phyloP scores from a whole-genome alignment of 92 coral and sea anemone genomes.

The Palythoa grandiflora region DNA sequence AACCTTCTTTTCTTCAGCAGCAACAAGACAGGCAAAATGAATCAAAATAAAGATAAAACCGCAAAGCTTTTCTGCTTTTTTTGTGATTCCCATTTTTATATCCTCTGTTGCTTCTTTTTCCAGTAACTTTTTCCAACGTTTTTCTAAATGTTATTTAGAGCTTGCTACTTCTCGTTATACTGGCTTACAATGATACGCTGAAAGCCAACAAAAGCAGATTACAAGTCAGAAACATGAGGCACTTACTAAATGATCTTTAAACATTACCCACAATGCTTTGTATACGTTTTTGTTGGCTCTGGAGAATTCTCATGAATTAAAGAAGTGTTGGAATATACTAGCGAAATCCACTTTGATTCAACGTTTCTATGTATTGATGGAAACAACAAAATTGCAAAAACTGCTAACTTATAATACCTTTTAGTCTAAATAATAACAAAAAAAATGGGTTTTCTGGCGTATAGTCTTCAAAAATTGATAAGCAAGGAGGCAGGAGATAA shows the following conservation, averaged over 20 bases:
- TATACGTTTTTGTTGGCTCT: too few species aligned
- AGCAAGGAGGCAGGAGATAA: too few species aligned
- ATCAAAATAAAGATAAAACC: not conserved
- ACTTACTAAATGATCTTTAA: not conserved
- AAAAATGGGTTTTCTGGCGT: too few species aligned
- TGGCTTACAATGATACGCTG: not conserved
- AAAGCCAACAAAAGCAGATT: not conserved
- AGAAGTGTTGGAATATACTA: too few species aligned
- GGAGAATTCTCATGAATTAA: too few species aligned
- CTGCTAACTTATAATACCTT: too few species aligned
- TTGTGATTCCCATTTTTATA: slow-evolving; percentile 13
- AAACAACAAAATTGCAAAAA: too few species aligned
- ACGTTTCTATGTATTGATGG: too few species aligned
- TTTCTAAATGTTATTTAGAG: not conserved
- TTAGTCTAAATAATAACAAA: too few species aligned
- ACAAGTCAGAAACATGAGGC: not conserved
- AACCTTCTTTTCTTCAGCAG: not conserved
- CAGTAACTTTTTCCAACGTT: not conserved
- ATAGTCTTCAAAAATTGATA: too few species aligned
- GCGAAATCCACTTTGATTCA: too few species aligned
- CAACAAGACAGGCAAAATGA: not conserved
- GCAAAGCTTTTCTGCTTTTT: not conserved
- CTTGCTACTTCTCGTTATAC: not conserved
- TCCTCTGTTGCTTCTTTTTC: not conserved
- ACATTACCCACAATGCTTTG: not conserved